Percentiles rank a stretch among this genome's conserved stretches.
Evolutionary conservation across 2,113 vertebrate genomes (phyloP).

Genomic region (Microtus ochrogaster): DNA sequence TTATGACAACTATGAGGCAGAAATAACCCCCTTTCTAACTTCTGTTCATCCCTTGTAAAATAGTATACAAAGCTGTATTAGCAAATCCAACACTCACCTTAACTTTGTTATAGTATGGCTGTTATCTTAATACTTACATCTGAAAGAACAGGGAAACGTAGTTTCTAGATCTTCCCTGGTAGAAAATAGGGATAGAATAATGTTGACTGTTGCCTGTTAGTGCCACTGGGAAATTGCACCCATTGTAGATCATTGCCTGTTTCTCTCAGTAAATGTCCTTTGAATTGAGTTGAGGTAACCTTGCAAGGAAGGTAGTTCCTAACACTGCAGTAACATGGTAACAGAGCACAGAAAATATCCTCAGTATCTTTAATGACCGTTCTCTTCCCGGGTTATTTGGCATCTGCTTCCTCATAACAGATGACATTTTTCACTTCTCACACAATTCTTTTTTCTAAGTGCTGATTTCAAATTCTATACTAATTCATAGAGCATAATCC

Average conservation of each 20-base stretch:
- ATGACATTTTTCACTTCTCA: constrained; percentile 32
- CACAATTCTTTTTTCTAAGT: not conserved
- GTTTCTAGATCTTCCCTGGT: constrained; percentile 39
- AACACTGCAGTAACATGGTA: constrained; percentile 33
- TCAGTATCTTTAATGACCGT: not conserved
- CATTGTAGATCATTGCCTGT: constrained; percentile 15
- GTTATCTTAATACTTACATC: constrained; percentile 45
- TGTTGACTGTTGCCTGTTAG: constrained; percentile 34
- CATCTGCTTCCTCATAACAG: constrained; percentile 30
- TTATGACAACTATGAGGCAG: constrained; percentile 24
- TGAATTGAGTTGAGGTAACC: constrained; percentile 24
- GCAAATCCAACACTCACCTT: not conserved
- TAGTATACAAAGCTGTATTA: constrained; percentile 31
- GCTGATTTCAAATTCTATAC: constrained; percentile 58
- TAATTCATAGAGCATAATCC: constrained; percentile 56
- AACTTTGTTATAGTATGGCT: constrained; percentile 29
- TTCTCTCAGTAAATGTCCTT: constrained; percentile 14
- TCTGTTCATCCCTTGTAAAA: not conserved
- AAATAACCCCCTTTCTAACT: not conserved
- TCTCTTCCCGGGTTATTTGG: constrained; percentile 39
- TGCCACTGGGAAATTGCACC: not conserved
- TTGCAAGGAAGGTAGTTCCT: constrained; percentile 25
- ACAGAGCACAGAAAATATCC: constrained; percentile 53
- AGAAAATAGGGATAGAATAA: constrained; percentile 39
- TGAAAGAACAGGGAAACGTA: constrained; percentile 8